phyloP scores from a whole-genome alignment of 2,113 vertebrate species.

The Antechinus stuartii region DNA sequence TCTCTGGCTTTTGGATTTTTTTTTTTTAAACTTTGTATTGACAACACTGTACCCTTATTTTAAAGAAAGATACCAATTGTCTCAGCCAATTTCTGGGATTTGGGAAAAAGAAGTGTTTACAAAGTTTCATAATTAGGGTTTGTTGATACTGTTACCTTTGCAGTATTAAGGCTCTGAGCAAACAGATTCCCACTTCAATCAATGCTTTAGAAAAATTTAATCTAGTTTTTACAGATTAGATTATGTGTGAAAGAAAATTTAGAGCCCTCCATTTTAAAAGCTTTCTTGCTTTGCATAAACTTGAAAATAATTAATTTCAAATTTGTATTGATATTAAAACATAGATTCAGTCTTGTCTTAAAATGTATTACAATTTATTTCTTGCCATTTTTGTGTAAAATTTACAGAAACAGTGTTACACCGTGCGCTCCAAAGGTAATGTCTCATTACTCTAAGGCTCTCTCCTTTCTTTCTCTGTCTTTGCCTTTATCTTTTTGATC shows the following conservation, averaged over 20 bases:
- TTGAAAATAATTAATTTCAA: constrained; percentile 83
- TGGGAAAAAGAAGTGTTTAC: background rate
- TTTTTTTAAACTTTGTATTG: constrained; percentile 5
- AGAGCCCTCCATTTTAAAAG: constrained; percentile 86
- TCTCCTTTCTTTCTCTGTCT: constrained; percentile 84
- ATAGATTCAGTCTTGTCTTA: constrained; percentile 91
- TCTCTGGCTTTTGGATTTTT: background rate
- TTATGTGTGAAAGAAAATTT: constrained; percentile 86
- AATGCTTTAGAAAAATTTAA: constrained; percentile 59
- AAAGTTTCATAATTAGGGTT: background rate
- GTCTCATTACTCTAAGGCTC: constrained; percentile 98
- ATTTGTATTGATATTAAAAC: constrained; percentile 85
- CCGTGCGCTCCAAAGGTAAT: constrained; percentile 99
- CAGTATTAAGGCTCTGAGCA: constrained; percentile 52
- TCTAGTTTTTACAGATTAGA: constrained; percentile 71
- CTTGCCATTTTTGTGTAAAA: constrained; percentile 99
- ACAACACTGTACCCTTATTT: constrained; percentile 4
- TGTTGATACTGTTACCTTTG: background rate
- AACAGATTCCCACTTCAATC: constrained; percentile 40
- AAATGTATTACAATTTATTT: constrained; percentile 99
- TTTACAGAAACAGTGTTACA: constrained; percentile 99
- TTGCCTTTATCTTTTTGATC: constrained; percentile 84
- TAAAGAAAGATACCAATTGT: background rate
- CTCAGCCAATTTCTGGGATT: background rate
- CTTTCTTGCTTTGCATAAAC: constrained; percentile 86